Evolutionary conservation across 1,140 invertebrate species (phyloP), one percentile per base, ranked within the genome.

Genomic region (Vollenhovia emeryi): DNA sequence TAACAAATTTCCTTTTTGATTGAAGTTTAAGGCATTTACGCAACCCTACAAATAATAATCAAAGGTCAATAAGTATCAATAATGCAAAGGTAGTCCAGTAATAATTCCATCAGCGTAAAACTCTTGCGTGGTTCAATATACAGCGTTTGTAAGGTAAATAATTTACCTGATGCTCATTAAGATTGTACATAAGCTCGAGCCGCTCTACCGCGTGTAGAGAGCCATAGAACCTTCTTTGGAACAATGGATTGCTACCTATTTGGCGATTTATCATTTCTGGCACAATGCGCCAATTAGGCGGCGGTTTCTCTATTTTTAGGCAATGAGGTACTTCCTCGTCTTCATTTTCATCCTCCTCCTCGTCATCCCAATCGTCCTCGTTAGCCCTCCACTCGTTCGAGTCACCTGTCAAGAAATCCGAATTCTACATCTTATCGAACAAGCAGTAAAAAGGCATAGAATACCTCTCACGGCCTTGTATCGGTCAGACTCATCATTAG

Each of bases 21-120:
- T 98, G 94, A 99, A 99, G 95, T 98, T 97, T 52, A 99, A 95
- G 60, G 97, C 97, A 95, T 99, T 99, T 11, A 99, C 98, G 96
- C 98, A 99, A 57, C 98, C 98, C 91, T 95, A 24, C 33, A 89
- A 92, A 75, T 64, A 52, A 62, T 21, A 62, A 78, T 21, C 2
- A 0, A 62, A 55, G 9, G 9, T 75, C 21, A 40, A 74, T 60
- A 71, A 15, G 62, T 60, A 73, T 73, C 27, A 30, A 60, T 30
- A 50, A 57, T 55, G 33, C 33, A 9, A 52, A 6, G 43, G 40
- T 69, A n/a, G 30, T 3, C 15, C 36, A 36, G 0, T 24, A 60
- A 60, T 71, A 2, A 27, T 48, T 7, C 2, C 4, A n/a, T 33
- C 4, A 64, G 0, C 50, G 33, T 50, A 11, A 76, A 62, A n/a